Conservation (phyloP, 2,797 vertebrate genomes). For the Tamandua tetradactyla region DNA sequence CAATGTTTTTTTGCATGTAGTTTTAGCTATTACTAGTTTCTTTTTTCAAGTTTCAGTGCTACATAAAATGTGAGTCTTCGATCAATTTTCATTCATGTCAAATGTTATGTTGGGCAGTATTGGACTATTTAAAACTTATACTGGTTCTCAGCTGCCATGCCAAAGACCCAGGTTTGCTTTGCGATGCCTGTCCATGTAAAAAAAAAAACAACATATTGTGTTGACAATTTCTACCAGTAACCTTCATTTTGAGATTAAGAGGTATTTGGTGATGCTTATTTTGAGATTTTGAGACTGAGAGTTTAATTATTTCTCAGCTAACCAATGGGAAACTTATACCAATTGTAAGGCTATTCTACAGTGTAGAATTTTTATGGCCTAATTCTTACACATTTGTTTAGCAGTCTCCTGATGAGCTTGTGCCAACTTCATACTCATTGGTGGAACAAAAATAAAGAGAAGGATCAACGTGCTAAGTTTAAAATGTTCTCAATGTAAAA, state of each 20-base stretch:
- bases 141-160: no score
- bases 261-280: background rate
- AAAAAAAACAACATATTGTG: no score
- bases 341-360: accelerated
- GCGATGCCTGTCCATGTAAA: no score
- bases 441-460: background rate
- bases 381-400: background rate
- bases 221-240: background rate
- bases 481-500: background rate
- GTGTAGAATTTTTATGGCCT: background rate
- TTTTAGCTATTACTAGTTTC: background rate
- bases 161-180: no score
- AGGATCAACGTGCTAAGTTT: accelerated
- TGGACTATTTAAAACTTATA: background rate
- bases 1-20: background rate
- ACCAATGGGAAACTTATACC: background rate
- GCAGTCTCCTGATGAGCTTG: background rate
- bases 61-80: background rate
- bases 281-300: background rate
- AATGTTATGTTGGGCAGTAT: background rate
- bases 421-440: background rate
- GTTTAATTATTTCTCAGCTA: background rate
- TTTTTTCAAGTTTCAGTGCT: background rate
- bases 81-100: background rate
- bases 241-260: background rate